Base-by-base conservation (phyloP, 2,888 invertebrate genomes). In the Ophioninae sp. region DNA sequence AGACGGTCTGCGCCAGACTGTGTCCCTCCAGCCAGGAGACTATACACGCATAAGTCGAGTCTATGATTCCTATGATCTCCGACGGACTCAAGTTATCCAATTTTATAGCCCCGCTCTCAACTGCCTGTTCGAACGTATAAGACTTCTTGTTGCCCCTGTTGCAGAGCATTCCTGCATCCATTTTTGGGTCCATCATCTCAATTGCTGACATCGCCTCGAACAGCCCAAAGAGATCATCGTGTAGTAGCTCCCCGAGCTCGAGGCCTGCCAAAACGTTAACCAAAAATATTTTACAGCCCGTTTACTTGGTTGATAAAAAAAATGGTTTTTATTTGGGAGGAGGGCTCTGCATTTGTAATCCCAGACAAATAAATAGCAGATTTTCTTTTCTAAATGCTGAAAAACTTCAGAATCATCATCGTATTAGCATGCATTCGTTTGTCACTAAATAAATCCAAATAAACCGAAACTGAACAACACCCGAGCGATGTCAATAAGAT, bases 151-250 rank as follows among this genome's bases (percentile, higher is more conserved):
- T 96, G 17, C 97, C 97, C 86, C 98, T 95, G 92, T 98, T 98
- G 92, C 98, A 98, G 86, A 97, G 94, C 98, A 99, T 99, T 7
- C 99, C 99, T 0, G 99, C 98, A 94, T 99, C 99, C 99, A 99
- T 99, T 94, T 99, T 99, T 0, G 99, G 99, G 92, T 99, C 99
- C 99, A 99, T 99, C 97, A 99, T 98, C 93, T 99, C 99, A 89
- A 99, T 99, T 0, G 99, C 99, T 0, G 99, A 99, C 99, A 99
- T 99, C 0, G 99, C 99, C 93, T 99, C 99, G 93, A 98, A 98
- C 59, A 99, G 94, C 3, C 98, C 98, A 94, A 97, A 98, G 23
- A 97, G 93, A 74, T 97, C 96, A 94, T 99, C 98, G 90, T 99
- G 98, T 8, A 98, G 94, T 51, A 99, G 93, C 93, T 99, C 98